Evolutionary conservation across 2,797 vertebrate genomes (phyloP), one percentile per base, ranked within the genome.

Genomic region (Pangasius mekongensis): DNA sequence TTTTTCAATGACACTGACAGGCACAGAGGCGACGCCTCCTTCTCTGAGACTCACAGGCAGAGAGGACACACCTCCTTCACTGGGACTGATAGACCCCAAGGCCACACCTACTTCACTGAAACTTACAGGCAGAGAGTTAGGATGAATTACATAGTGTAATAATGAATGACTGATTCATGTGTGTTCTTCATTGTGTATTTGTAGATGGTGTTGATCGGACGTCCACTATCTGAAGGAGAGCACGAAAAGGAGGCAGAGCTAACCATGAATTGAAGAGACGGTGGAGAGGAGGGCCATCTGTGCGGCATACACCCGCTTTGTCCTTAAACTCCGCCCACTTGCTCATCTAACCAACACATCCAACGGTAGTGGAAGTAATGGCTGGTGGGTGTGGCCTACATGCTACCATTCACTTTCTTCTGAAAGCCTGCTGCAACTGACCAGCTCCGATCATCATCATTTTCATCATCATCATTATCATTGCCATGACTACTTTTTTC

Each of bases 151-250:
- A n/a, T 11, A 76, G 47, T 77, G 24, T 83, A n/a, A 47, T 47
- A 64, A 43, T 9, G 5, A 83, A 43, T 64, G 0, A 30, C 24
- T 58, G 54, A 64, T 7, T 64, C 2, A 14, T 56, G 10, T 0
- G 27, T 47, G 58, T 52, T 67, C 10, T 86, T 64, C 22, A 18
- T 24, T 52, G n/a, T 86, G 13, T 62, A 43, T 89, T 83, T 85
- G 43, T 91, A 99, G 98, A 99, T 87, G 98, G 98, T 54, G 97
- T 98, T 0, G 98, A 99, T 94, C 97, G 98, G 93, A 99, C 98
- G 88, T 99, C 98, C 87, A 99, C 98, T 1, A 99, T 99, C 96
- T 97, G 96, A 96, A 84, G 0, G 88, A 97, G 95, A 94, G 96
- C 69, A 76, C 7, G 93, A 91, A 93, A 93, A 90, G 87, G 92